phyloP scores from a whole-genome alignment of 2,888 invertebrate genomes.

The Gasteruption jaculator region DNA sequence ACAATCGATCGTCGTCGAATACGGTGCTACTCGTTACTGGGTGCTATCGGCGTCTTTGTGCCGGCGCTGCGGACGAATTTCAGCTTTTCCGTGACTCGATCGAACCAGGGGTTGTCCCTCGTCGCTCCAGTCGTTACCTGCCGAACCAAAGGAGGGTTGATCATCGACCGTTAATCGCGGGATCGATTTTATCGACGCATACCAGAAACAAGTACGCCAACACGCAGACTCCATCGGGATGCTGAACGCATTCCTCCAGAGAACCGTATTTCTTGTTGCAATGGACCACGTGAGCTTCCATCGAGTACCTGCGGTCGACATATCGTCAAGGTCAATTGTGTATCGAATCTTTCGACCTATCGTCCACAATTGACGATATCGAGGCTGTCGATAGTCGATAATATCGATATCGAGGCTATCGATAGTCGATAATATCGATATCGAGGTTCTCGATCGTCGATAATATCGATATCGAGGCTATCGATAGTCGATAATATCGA shows the following conservation, averaged over 20 bases:
- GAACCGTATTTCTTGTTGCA: conserved; percentile 38
- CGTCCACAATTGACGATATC: too few species aligned
- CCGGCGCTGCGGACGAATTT: conserved; percentile 23
- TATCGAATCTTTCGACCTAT: too few species aligned
- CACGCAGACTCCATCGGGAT: conserved; percentile 36
- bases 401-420: too few species aligned
- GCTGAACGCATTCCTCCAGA: conserved; percentile 32
- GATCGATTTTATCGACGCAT: neutral
- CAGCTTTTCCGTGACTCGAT: conserved; percentile 35
- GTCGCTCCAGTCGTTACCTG: conserved; percentile 25
- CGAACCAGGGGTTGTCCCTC: conserved; percentile 24
- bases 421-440: too few species aligned
- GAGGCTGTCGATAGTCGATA: too few species aligned
- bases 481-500: too few species aligned
- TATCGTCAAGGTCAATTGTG: too few species aligned
- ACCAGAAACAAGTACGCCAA: conserved; percentile 38
- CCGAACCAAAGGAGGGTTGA: neutral
- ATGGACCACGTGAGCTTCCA: conserved; percentile 40
- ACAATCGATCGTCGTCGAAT: neutral
- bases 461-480: too few species aligned
- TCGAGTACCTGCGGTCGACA: conserved; percentile 36
- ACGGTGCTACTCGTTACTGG: conserved; percentile 29
- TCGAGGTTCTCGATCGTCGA: too few species aligned
- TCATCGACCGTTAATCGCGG: neutral
- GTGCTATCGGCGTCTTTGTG: conserved; percentile 25